Conservation (phyloP, 1,140 invertebrate genomes). For the Lamellibrachia luymesi region DNA sequence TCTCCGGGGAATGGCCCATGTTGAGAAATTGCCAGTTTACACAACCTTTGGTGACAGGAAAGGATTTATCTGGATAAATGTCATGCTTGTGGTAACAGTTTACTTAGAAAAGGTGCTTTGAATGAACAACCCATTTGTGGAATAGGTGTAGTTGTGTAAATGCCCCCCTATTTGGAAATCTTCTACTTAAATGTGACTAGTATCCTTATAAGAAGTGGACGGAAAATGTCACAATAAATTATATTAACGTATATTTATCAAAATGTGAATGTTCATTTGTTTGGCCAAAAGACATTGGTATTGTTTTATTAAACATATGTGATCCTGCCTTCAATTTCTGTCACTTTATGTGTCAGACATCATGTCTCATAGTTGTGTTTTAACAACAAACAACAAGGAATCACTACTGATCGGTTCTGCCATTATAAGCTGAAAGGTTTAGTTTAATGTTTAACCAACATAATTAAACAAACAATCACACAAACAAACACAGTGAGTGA, state of each 20-base stretch:
- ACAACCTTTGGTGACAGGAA: background rate
- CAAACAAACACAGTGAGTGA: background rate
- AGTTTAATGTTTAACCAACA: background rate
- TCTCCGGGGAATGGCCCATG: background rate
- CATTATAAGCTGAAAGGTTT: background rate
- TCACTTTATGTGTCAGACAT: too few species aligned
- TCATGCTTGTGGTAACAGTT: background rate
- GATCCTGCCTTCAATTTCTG: too few species aligned
- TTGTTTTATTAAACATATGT: too few species aligned
- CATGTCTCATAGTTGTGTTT: too few species aligned
- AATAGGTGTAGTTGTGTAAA: background rate
- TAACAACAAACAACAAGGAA: too few species aligned
- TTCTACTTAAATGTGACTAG: too few species aligned
- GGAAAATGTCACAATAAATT: too few species aligned
- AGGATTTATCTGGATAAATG: background rate
- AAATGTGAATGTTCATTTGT: too few species aligned
- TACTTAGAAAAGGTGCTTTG: background rate
- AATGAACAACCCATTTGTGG: background rate
- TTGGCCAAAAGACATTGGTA: too few species aligned
- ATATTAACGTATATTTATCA: too few species aligned
- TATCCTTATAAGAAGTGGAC: too few species aligned
- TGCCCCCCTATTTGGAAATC: background rate
- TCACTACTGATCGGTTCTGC: too few species aligned
- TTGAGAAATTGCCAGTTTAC: background rate
- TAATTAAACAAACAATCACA: background rate